A percentile compares a stretch with the other conserved stretches of the same genome.
These are phyloP conservation scores for Planococcus citri DNA, from an alignment of 1,140 invertebrate species.

Conservation along the genomic window DNA sequence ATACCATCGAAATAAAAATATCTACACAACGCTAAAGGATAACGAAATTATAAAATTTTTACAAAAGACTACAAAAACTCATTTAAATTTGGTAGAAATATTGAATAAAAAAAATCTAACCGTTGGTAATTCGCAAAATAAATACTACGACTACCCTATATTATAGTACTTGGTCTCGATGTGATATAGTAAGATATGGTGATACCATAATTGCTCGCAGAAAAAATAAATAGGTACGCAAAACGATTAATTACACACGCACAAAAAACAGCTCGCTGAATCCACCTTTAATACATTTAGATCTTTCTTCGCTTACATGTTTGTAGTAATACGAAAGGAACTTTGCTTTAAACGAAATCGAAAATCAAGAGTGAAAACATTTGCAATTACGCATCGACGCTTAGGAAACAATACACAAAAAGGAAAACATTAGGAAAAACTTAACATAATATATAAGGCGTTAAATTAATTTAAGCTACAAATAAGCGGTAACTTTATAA, in stretches of 20 bases:
- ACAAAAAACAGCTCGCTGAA: no score
- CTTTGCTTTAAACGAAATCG: background rate
- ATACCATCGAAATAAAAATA: slow-evolving; percentile 3
- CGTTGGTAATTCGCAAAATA: no score
- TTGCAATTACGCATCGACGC: background rate
- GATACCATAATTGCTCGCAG: no score
- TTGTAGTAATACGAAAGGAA: background rate
- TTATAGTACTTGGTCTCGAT: background rate
- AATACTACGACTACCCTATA: no score
- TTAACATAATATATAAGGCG: background rate
- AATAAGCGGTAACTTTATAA: background rate
- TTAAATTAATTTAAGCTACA: background rate
- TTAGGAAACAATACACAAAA: background rate
- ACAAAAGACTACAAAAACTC: background rate
- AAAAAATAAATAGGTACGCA: no score
- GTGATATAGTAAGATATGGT: no score
- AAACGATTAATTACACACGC: no score
- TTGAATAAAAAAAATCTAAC: background rate
- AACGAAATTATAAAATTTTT: background rate
- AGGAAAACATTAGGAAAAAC: background rate
- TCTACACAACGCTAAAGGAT: background rate
- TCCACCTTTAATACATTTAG: no score
- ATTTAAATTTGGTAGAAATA: background rate
- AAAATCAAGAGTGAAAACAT: background rate
- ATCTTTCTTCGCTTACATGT: no score